Percentiles rank a stretch among this genome's conserved stretches.
Conservation (phyloP, 1,140 invertebrate genomes). For the Rhagoletis pomonella region DNA sequence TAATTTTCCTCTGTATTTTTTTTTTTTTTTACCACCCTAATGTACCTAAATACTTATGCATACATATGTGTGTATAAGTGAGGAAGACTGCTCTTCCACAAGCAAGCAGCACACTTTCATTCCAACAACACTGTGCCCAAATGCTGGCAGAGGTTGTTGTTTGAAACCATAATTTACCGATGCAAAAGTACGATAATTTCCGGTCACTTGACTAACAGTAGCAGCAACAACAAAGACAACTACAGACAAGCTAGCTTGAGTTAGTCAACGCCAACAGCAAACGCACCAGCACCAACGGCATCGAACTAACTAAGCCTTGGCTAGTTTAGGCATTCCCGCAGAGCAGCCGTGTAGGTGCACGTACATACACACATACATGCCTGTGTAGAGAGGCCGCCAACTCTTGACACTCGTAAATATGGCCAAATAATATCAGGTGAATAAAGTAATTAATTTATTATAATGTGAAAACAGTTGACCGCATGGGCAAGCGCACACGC, state of each 20-base stretch:
- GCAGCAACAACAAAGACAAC: slow-evolving; percentile 17
- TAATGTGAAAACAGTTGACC: slow-evolving; percentile 55
- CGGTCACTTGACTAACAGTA: slow-evolving; percentile 51
- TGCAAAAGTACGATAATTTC: slow-evolving; percentile 57
- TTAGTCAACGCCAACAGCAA: slow-evolving; percentile 10
- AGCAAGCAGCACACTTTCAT: not conserved
- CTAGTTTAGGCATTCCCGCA: not conserved
- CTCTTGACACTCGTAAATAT: slow-evolving; percentile 46
- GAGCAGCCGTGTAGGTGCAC: too few species aligned
- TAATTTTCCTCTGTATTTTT: too few species aligned
- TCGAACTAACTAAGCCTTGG: not conserved
- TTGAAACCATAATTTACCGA: slow-evolving; percentile 56
- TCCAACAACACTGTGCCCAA: slow-evolving; percentile 6
- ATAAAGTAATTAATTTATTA: slow-evolving; percentile 57
- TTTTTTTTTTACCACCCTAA: too few species aligned
- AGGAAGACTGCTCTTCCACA: too few species aligned
- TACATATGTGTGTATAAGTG: not conserved
- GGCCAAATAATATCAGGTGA: slow-evolving; percentile 53
- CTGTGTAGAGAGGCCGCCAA: slow-evolving; percentile 1
- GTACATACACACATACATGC: too few species aligned
- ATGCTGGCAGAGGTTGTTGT: slow-evolving; percentile 47
- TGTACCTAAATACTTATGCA: too few species aligned
- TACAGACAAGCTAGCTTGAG: not conserved
- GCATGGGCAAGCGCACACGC: not conserved
- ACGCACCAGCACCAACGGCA: not conserved